A percentile compares a stretch with the other conserved stretches of the same genome.
phyloP scores from a whole-genome alignment of 2,888 invertebrate genomes.

The Psylliodes chrysocephalus region DNA sequence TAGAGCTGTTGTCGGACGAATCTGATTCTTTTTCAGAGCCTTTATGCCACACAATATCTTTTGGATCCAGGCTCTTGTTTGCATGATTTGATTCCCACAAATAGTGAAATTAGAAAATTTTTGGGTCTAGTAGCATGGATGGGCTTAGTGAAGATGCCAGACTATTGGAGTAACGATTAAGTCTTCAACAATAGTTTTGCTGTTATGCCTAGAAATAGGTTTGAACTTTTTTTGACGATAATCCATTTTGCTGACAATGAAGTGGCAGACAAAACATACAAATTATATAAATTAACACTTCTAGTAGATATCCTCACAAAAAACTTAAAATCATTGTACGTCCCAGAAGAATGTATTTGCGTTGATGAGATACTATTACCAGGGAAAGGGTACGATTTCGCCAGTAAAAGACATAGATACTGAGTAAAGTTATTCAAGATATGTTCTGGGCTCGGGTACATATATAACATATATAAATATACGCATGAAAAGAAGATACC shows the following conservation, averaged over 20 bases:
- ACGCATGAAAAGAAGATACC: constrained; percentile 24
- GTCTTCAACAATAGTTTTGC: constrained; percentile 16
- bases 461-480: constrained; percentile 39
- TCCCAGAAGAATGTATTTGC: no score
- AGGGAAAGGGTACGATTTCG: constrained; percentile 48
- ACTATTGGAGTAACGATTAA: constrained; percentile 28
- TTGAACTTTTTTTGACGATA: constrained; percentile 9
- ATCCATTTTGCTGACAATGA: constrained; percentile 10
- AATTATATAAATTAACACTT: constrained; percentile 10
- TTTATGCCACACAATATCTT: neutral
- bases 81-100: constrained; percentile 9
- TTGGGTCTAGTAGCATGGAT: constrained; percentile 42
- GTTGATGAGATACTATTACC: constrained; percentile 49
- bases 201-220: no score
- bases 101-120: constrained; percentile 27
- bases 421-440: no score
- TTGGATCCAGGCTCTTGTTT: constrained; percentile 5
- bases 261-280: constrained; percentile 4
- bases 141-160: constrained; percentile 37
- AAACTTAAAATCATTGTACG: constrained; percentile 38
- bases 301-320: constrained; percentile 33
- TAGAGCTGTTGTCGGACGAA: no score
- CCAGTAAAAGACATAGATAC: no score
- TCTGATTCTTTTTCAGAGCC: no score
- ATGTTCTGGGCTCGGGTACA: no score